A percentile compares a stretch with the other conserved stretches of the same genome.
Evolutionary conservation across 2,888 invertebrate genomes (phyloP).

Genomic region (Sarcophaga caerulescens): DNA sequence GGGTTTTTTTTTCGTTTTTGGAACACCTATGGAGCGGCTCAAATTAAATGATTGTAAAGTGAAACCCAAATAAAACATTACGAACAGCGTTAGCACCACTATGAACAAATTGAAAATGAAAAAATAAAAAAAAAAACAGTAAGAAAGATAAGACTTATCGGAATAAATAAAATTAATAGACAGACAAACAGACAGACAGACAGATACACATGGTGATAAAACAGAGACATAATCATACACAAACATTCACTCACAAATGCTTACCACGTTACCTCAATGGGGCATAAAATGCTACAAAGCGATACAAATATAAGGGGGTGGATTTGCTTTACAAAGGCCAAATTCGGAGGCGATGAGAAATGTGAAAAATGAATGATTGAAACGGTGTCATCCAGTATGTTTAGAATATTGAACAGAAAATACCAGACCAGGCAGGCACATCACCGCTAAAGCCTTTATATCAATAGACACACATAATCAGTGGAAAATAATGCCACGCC

Average conservation of each 20-base stretch:
- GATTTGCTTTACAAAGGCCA: neutral
- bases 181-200: neutral
- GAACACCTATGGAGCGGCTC: neutral
- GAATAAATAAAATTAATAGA: neutral
- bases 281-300: neutral
- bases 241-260: neutral
- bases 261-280: neutral
- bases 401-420: neutral
- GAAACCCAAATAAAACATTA: neutral
- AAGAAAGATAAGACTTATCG: neutral
- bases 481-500: slow-evolving; percentile 38
- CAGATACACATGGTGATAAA: neutral
- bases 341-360: neutral
- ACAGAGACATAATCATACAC: neutral
- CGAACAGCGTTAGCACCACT: neutral
- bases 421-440: neutral
- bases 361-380: neutral
- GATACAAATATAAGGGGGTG: neutral
- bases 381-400: neutral
- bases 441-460: slow-evolving; percentile 51
- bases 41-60: neutral
- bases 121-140: neutral
- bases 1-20: neutral
- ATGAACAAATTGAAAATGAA: neutral
- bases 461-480: slow-evolving; percentile 59